These are phyloP conservation scores for Lithodes maja DNA, from an alignment of 2,888 invertebrate genomes.

Conservation along the genomic window DNA sequence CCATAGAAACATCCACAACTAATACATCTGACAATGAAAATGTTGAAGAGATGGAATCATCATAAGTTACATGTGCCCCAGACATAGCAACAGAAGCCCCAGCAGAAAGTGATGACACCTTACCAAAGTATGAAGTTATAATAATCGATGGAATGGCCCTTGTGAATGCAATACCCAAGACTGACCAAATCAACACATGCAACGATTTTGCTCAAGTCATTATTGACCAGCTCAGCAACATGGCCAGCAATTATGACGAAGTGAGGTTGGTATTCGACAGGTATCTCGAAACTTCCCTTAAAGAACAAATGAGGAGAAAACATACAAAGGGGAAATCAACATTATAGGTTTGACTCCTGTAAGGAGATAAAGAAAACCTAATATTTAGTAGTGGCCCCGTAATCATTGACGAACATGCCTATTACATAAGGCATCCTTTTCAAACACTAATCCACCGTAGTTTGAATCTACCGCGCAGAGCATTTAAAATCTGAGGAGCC, in stretches of 20 bases:
- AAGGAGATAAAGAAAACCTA: too few species aligned
- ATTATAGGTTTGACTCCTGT: background rate
- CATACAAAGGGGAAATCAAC: constrained; percentile 9
- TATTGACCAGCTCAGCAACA: background rate
- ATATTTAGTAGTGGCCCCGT: too few species aligned
- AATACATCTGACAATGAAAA: too few species aligned
- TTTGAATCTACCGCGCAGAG: too few species aligned
- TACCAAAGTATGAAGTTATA: too few species aligned
- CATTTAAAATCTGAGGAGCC: too few species aligned
- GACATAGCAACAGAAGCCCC: too few species aligned
- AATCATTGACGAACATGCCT: background rate
- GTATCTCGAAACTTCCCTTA: background rate
- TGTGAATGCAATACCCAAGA: constrained; percentile 9
- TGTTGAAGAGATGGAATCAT: background rate
- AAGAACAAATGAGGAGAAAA: background rate
- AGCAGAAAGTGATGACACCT: too few species aligned
- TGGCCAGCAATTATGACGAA: constrained; percentile 1
- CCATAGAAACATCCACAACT: too few species aligned
- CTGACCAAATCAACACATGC: constrained; percentile 19
- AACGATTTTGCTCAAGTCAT: constrained; percentile 11
- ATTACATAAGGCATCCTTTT: constrained; percentile 22
- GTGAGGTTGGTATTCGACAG: constrained; percentile 17
- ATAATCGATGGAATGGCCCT: constrained; percentile 34
- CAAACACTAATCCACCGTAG: constrained; percentile 4
- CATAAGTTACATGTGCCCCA: background rate